Percentiles rank a stretch among this genome's conserved stretches.
These are phyloP conservation scores for Cyprinella venusta DNA, from an alignment of 2,797 vertebrate genomes.

Conservation along the genomic window DNA sequence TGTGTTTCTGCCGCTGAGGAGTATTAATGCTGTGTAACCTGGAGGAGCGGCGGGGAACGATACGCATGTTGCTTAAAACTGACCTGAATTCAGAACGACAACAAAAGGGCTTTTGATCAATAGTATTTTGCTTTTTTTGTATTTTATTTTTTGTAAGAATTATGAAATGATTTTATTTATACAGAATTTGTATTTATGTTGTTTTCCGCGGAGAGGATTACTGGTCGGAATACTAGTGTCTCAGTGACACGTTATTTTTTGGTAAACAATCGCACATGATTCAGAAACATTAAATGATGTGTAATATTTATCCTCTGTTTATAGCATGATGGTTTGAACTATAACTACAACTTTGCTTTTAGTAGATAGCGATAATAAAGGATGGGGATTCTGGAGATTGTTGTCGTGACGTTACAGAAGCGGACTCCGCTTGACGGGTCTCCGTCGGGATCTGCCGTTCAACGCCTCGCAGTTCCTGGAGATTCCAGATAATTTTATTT, in stretches of 20 bases:
- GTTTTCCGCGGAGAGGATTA: slow-evolving; percentile 52
- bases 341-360: slow-evolving; percentile 39
- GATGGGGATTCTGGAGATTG: neutral
- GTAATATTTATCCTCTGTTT: slow-evolving; percentile 65
- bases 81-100: slow-evolving; percentile 33
- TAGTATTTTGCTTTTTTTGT: slow-evolving; percentile 46
- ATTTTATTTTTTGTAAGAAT: slow-evolving; percentile 53
- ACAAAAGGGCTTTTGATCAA: slow-evolving; percentile 65
- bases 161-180: slow-evolving; percentile 66
- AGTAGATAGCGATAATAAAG: slow-evolving; percentile 25
- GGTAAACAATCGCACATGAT: slow-evolving; percentile 65
- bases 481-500: slow-evolving; percentile 32
- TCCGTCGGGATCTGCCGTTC: neutral
- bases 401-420: too few species aligned
- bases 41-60: slow-evolving; percentile 33
- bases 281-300: slow-evolving; percentile 65
- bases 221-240: slow-evolving; percentile 58
- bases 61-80: slow-evolving; percentile 6
- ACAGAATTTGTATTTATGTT: slow-evolving; percentile 67
- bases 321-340: slow-evolving; percentile 54
- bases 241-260: slow-evolving; percentile 48
- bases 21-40: slow-evolving; percentile 47
- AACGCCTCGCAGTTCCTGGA: slow-evolving; percentile 48
- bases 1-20: slow-evolving; percentile 35
- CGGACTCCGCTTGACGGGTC: too few species aligned